A percentile compares a stretch with the other conserved stretches of the same genome.
These are phyloP conservation scores for Bos taurus DNA, from an alignment of 2,113 vertebrate genomes.

Conservation along the genomic window ARS-UCD2.0 NC_037345.1:2169501-2170000, in stretches of 20 bases:
- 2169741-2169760: not conserved
- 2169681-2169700: not conserved
- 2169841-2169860: not conserved
- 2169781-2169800: not conserved
- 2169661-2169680: not conserved
- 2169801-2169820: not conserved
- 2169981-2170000: not conserved
- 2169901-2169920: not conserved
- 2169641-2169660: fast-evolving
- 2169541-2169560: fast-evolving
- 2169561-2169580: not conserved
- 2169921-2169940: not conserved
- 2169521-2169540: not conserved
- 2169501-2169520: fast-evolving
- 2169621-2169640: not conserved
- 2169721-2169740: not conserved
- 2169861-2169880: not conserved
- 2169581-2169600: not conserved
- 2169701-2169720: not conserved
- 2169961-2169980: too few relatives aligned
- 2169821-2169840: not conserved
- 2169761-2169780: not conserved
- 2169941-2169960: not conserved
- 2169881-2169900: not conserved
- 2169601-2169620: not conserved